Percentiles rank a stretch among this genome's conserved stretches.
These are phyloP conservation scores for Eucera pruinosa DNA, from an alignment of 2,888 invertebrate genomes.

Conservation along the genomic window DNA sequence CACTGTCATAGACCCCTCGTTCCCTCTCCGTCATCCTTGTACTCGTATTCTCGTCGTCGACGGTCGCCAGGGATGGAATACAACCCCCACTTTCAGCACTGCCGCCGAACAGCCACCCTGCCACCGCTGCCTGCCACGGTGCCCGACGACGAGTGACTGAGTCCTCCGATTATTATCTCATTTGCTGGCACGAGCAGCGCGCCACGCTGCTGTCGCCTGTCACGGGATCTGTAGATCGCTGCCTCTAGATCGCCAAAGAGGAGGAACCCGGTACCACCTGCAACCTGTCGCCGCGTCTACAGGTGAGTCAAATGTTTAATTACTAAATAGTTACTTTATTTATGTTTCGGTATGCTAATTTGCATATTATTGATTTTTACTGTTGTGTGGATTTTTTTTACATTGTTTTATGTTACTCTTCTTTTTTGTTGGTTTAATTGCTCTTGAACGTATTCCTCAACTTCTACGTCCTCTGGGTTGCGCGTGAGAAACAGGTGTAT, in stretches of 20 bases:
- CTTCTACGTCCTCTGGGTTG: not conserved
- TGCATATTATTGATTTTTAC: not conserved
- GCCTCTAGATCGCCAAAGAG: conserved; percentile 39
- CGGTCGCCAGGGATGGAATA: conserved; percentile 74
- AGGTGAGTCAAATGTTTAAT: conserved; percentile 55
- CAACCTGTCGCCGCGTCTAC: conserved; percentile 53
- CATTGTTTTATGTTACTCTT: not conserved
- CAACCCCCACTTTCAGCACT: conserved; percentile 75
- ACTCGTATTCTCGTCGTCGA: conserved; percentile 60
- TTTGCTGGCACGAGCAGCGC: conserved; percentile 80
- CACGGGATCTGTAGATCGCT: conserved; percentile 63
- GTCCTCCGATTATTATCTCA: conserved; percentile 83
- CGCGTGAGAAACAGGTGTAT: not conserved
- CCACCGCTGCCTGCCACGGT: conserved; percentile 72
- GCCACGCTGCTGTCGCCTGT: conserved; percentile 50
- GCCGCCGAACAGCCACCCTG: conserved; percentile 73
- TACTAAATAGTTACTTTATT: not conserved
- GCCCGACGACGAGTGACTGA: conserved; percentile 77
- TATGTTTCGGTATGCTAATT: not conserved
- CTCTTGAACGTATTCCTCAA: not conserved
- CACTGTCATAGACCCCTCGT: conserved; percentile 31
- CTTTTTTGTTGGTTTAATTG: not conserved
- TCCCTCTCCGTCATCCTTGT: conserved; percentile 43
- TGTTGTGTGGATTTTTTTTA: not conserved
- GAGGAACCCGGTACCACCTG: not conserved